A percentile compares a stretch with the other conserved stretches of the same genome.
phyloP scores from a whole-genome alignment of 2,113 vertebrate species.

The Nycticryphes semicollaris region DNA sequence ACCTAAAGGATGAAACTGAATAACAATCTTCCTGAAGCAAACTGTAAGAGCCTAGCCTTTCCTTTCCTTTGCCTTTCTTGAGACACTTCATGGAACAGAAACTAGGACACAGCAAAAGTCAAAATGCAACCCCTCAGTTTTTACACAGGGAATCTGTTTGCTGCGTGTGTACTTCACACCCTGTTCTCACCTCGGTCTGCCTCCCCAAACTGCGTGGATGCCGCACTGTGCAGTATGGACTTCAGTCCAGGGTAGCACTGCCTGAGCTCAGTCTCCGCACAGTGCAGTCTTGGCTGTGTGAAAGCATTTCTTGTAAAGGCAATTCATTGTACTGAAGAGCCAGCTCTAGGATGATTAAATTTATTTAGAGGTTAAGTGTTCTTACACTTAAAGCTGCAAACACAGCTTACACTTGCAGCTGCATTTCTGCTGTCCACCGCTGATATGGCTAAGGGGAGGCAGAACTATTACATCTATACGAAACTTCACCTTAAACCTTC shows the following conservation, averaged over 20 bases:
- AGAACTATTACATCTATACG: background rate
- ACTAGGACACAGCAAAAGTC: background rate
- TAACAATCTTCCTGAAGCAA: background rate
- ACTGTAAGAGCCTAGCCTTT: background rate
- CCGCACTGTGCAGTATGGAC: background rate
- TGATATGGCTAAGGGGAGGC: background rate
- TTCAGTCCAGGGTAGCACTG: background rate
- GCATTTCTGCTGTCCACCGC: background rate
- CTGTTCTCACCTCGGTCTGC: background rate
- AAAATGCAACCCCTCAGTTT: background rate
- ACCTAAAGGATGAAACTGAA: background rate
- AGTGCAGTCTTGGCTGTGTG: background rate
- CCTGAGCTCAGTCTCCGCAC: background rate
- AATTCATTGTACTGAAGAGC: background rate
- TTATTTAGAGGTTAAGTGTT: background rate
- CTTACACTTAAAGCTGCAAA: background rate
- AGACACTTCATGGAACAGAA: background rate
- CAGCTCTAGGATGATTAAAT: background rate
- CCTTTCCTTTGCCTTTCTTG: background rate
- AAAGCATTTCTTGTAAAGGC: background rate
- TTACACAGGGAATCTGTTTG: background rate
- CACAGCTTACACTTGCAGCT: background rate
- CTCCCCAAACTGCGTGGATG: background rate
- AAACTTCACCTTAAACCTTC: background rate
- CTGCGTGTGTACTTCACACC: background rate